Evolutionary conservation across 2,888 invertebrate genomes (phyloP), one percentile per base, ranked within the genome.

Genomic region (Pterobdella sp.): DNA sequence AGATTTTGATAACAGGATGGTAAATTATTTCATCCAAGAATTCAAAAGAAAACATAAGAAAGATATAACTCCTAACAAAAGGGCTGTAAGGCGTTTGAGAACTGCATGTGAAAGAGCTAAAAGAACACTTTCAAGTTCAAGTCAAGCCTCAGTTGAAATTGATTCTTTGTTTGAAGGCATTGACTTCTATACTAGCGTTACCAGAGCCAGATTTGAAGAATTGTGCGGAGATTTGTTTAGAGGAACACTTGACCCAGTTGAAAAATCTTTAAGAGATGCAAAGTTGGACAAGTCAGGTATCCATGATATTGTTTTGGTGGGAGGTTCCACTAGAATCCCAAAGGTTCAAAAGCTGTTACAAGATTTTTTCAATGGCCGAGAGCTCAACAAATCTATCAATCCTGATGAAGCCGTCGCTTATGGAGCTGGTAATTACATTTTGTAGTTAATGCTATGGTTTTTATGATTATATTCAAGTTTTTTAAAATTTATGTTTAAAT

Each of bases 251-350:
- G 94, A 94, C 81, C 95, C 95, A 2, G 96, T 97, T 0, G 95
- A 97, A 85, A 96, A 95, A 86, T 90, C 95, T 3, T 86, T 97
- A 73, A 89, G 93, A 75, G 96, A 97, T 84, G 94, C 96, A 75
- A 95, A 96, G 85, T 49, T 81, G 63, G 83, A 82, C 79, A 97
- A 96, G 84, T 86, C 89, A 1, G 88, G 89, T 80, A 90, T 97
- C 85, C 92, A 82, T 78, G 87, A 87, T 74, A 86, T 87, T 90
- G 96, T 87, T 72, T 80, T 87, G 73, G 87, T 87, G 74, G 96
- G 96, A 78, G 96, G 94, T 70, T 96, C 96, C 67, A 97, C 96
- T 42, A 91, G 96, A 85, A 96, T 97, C 81, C 97, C 96, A 73
- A 96, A 94, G 86, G 92, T 97, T 79, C 96, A 97, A 86, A 94